Base-by-base conservation (phyloP, 1,140 invertebrate genomes). In the Bombus ignitus region DNA sequence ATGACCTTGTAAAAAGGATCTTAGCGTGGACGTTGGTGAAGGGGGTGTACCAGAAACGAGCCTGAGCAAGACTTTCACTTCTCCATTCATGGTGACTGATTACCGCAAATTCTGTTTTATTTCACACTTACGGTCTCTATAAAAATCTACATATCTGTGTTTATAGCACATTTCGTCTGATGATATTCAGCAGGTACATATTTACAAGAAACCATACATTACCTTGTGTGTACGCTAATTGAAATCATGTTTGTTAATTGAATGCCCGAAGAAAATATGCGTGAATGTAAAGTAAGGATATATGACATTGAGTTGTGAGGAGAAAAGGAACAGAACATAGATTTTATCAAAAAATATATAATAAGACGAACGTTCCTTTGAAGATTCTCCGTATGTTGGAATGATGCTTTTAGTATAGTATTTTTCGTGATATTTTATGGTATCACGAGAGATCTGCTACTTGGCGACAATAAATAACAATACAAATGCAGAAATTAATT, bases 1-100 rank as follows among this genome's bases (percentile, higher is more conserved):
- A 94, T 94, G 94, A 94, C 94, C 83, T 87, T 94, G 87, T 94
- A 94, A 93, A 89, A 65, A 70, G 71, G 79, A 76, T 87, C 32
- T 15, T 68, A 35, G 32, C 68, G 83, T 75, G 39, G 75, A 78
- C 62, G 72, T 75, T 75, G 92, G 91, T 93, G 93, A 93, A 92
- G 93, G 93, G 93, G 94, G 92, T 93, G 88, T 87, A 87, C 32
- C 32, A 71, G 62, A 89, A 73, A 75, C 59, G 13, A 70, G 47
- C 35, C 37, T 57, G 12, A 9, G n/a, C 10, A 12, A 28, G 22
- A 18, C 42, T 32, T 18, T 53, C 47, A 53, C 53, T 10, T 10
- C 13, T 66, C 57, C 44, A 42, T 39, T 22, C 53, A 13, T 8
- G 22, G 59, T 53, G 59, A 6, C 53, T 25, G 35, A 44, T 35